Base-by-base conservation (phyloP, 1,140 invertebrate genomes). In the Brachionus manjavacas region DNA sequence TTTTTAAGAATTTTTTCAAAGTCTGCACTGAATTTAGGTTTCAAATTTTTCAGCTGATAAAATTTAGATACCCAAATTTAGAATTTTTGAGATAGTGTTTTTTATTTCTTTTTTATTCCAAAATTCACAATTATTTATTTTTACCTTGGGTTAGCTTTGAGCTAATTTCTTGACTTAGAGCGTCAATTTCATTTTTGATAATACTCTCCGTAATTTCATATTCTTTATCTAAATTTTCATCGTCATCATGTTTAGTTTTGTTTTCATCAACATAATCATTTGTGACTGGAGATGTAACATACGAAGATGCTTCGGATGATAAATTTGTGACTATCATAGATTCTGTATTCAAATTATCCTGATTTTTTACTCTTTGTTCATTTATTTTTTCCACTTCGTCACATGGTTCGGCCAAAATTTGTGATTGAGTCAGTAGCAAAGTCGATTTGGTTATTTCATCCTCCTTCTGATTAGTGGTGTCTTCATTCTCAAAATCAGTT, bases 211-310 rank as follows among this genome's bases (percentile, higher is more conserved):
- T 52, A 64, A 81, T 81, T 46, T 81, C 79, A 35, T 81, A 81
- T 68, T 81, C 79, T 35, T 81, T 81, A 43, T 46, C 79, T 41
- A 81, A 68, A 6, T 81, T 68, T 39, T 81, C 79, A 46, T 64
- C 64, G 39, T 60, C 72, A 11, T 20, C 41, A 11, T 49, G 11
- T 76, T 76, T 49, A 28, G 16, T 11, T 60, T 60, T 60, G 8
- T 41, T 41, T 49, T 76, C 41, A 16, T 72, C 68, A 39, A 39
- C 68, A 23, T 16, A 72, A 72, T 72, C 68, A n/a, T 35, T 39
- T 8, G 16, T 72, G 3, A 76, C 20, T 9, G 72, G 72, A 23
- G 72, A 76, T 49, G 72, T 25, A 25, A 76, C 72, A 76, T 49
- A 76, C 8, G 72, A 76, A 76, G 72, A 76, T 20, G 41, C 39